These are phyloP conservation scores for Lagopus muta DNA, from an alignment of 2,113 vertebrate genomes.

Conservation along the genomic window DNA sequence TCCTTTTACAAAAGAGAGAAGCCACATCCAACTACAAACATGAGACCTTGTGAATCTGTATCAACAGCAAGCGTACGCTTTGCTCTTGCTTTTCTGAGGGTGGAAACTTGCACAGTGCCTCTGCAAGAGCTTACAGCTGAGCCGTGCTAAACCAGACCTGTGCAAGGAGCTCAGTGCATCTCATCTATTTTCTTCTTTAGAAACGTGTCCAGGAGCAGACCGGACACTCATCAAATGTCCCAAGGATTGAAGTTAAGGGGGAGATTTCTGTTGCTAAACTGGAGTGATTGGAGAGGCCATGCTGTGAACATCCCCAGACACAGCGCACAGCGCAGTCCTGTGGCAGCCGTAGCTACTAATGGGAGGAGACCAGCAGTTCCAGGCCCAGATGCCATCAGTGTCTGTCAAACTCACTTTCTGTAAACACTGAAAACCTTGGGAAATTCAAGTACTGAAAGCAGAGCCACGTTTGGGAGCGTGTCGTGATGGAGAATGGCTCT, in stretches of 20 bases:
- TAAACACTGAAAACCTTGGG: neutral
- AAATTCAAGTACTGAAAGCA: neutral
- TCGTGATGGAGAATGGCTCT: too few relatives aligned
- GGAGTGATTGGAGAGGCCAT: neutral
- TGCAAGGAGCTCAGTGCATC: neutral
- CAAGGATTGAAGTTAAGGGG: neutral
- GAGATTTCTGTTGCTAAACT: neutral
- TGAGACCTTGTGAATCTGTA: neutral
- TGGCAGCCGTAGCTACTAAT: neutral
- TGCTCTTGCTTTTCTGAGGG: constrained; percentile 43
- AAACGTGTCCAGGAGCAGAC: neutral
- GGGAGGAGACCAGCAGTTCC: neutral
- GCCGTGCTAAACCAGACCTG: neutral
- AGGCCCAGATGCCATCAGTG: neutral
- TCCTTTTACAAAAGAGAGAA: constrained; percentile 82
- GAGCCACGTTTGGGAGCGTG: too few relatives aligned
- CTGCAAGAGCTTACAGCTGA: neutral
- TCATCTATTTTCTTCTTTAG: neutral
- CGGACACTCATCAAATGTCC: neutral
- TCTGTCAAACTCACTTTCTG: neutral
- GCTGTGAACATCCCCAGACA: neutral
- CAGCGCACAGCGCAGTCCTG: neutral
- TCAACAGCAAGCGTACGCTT: neutral
- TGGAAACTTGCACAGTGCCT: constrained; percentile 54
- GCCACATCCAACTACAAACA: constrained; percentile 36